Conservation (phyloP, 2,113 vertebrate genomes). For the Baryphthengus martii region DNA sequence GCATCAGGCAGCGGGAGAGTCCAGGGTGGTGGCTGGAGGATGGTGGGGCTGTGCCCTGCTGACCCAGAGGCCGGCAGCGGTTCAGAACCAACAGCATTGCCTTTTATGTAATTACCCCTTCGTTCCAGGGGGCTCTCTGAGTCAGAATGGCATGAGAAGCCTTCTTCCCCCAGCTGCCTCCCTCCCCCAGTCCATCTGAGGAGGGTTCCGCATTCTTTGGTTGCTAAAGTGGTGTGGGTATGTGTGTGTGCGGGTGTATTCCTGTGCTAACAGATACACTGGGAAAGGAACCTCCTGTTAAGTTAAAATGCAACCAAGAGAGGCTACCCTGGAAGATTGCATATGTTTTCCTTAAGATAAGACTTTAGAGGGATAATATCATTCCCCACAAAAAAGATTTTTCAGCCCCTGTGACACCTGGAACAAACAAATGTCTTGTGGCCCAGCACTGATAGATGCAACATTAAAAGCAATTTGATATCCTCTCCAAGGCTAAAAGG, state of each 20-base stretch:
- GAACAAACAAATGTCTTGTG: conserved; percentile 17
- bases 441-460: conserved; percentile 30
- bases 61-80: neutral
- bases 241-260: neutral
- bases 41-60: neutral
- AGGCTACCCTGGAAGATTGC: neutral
- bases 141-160: neutral
- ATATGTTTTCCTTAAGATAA: conserved; percentile 50
- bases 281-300: conserved; percentile 2
- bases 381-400: conserved; percentile 23
- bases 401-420: conserved; percentile 37
- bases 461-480: conserved; percentile 43
- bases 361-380: conserved; percentile 15
- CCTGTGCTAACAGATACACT: neutral
- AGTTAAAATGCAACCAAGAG: conserved; percentile 21
- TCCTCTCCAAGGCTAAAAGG: neutral
- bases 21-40: neutral
- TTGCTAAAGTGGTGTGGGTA: neutral
- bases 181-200: neutral
- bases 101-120: neutral
- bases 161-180: neutral
- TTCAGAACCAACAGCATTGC: neutral
- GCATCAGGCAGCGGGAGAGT: rapidly evolving
- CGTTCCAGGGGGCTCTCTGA: neutral
- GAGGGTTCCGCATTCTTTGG: neutral